phyloP scores from a whole-genome alignment of 2,113 vertebrate genomes.

The Labeo rohita region DNA sequence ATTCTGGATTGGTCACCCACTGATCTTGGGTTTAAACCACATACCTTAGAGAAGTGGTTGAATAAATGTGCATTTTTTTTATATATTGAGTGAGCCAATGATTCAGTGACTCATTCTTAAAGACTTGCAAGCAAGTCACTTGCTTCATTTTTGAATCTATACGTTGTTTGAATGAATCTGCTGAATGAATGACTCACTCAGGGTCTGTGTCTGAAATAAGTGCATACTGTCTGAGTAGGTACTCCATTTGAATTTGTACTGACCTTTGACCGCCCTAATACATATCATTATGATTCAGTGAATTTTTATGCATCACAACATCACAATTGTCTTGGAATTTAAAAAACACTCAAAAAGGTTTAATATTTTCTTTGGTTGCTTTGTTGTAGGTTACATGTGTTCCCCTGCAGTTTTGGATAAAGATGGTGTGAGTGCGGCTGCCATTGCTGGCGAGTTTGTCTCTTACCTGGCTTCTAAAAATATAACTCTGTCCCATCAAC shows the following conservation, averaged over 20 bases:
- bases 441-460: constrained; percentile 89
- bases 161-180: no score
- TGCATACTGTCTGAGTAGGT: no score
- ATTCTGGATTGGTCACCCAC: neutral
- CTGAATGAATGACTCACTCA: no score
- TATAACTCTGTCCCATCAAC: constrained; percentile 84
- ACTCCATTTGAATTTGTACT: no score
- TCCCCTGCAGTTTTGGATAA: constrained; percentile 94
- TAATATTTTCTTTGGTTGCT: constrained; percentile 25
- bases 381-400: constrained; percentile 91
- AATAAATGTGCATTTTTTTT: no score
- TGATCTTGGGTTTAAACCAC: neutral
- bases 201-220: no score
- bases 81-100: no score
- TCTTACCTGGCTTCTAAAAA: constrained; percentile 85
- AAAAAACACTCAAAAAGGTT: neutral
- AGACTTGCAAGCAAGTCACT: no score
- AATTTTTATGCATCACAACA: neutral
- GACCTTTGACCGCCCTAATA: no score
- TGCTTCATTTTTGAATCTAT: no score
- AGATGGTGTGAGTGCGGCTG: constrained; percentile 94
- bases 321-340: neutral
- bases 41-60: neutral
- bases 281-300: no score
- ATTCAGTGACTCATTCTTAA: no score